These are phyloP conservation scores for Gambusia holbrooki DNA, from an alignment of 2,113 vertebrate genomes.

Conservation along the genomic window DNA sequence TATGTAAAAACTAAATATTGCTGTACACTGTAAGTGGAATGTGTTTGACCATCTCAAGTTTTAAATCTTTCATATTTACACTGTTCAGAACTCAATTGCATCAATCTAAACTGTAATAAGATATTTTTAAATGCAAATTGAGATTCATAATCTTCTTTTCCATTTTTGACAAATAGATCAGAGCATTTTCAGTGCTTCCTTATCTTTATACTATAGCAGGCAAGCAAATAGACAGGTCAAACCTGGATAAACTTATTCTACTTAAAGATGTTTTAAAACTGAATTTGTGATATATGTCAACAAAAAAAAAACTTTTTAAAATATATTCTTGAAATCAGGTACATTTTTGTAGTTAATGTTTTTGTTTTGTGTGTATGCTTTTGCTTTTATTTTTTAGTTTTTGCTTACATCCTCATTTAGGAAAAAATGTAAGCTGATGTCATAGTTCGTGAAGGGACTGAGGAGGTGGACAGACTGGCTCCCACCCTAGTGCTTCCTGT, in stretches of 20 bases:
- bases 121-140: too few relatives aligned
- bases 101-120: too few relatives aligned
- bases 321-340: background rate
- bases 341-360: background rate
- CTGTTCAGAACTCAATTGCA: too few relatives aligned
- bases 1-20: background rate
- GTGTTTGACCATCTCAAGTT: too few relatives aligned
- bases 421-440: slow-evolving; percentile 65
- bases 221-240: background rate
- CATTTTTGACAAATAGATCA: background rate
- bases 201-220: background rate
- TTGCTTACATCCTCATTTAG: slow-evolving; percentile 31
- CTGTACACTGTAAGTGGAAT: too few relatives aligned
- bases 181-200: background rate
- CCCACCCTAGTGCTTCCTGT: slow-evolving; percentile 74
- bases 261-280: background rate
- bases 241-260: background rate
- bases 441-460: slow-evolving; percentile 32
- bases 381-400: background rate
- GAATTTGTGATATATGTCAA: background rate
- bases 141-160: too few relatives aligned
- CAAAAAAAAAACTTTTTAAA: background rate
- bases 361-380: background rate
- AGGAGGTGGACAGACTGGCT: slow-evolving; percentile 7
- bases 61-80: too few relatives aligned